Evolutionary conservation across 2,797 vertebrate genomes (phyloP).

Genomic region (Danio choprae): DNA sequence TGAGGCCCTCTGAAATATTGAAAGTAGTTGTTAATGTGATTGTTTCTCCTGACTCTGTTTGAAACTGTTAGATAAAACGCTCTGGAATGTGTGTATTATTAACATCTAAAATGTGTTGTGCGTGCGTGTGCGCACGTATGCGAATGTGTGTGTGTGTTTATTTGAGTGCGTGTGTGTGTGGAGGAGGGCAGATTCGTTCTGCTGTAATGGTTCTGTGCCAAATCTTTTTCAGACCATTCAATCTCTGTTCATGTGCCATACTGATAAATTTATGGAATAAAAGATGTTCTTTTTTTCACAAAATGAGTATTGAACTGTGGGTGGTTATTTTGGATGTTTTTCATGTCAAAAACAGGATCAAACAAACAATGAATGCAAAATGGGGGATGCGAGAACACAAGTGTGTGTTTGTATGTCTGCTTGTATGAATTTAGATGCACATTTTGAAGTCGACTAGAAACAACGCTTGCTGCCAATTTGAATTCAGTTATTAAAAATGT

Average conservation of each 20-base stretch:
- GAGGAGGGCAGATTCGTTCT: conserved; percentile 72
- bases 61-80: conserved; percentile 69
- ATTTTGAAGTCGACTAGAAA: background rate
- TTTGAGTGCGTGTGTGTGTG: conserved; percentile 41
- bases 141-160: conserved; percentile 28
- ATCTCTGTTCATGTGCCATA: conserved; percentile 79
- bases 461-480: background rate
- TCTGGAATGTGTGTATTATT: conserved; percentile 67
- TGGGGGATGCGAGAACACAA: conserved; percentile 2
- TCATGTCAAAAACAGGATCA: conserved; percentile 43
- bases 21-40: conserved; percentile 72
- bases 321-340: conserved; percentile 64
- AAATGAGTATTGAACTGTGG: conserved; percentile 66
- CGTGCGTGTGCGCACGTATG: background rate
- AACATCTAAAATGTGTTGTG: conserved; percentile 68
- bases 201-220: conserved; percentile 71
- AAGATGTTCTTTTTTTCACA: conserved; percentile 71
- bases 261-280: conserved; percentile 79
- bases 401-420: conserved; percentile 19
- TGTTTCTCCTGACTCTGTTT: conserved; percentile 72
- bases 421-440: conserved; percentile 19
- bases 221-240: conserved; percentile 76
- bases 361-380: conserved; percentile 34
- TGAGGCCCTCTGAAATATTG: conserved; percentile 72
- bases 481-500: background rate